These are phyloP conservation scores for Galago senegalensis DNA, from an alignment of 2,797 vertebrate genomes.

Conservation along the genomic window DNA sequence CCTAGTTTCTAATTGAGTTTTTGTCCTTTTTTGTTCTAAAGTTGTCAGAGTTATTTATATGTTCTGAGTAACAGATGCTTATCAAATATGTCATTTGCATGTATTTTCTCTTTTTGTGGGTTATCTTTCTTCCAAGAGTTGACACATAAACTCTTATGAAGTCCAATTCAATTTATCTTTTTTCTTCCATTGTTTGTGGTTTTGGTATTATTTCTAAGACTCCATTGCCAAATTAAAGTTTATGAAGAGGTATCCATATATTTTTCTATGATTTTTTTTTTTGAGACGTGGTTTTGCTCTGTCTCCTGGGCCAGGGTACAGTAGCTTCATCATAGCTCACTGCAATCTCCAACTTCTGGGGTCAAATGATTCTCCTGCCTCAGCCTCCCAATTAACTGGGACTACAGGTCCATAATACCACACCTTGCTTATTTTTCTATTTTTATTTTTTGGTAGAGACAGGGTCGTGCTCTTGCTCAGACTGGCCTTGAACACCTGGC, in stretches of 20 bases:
- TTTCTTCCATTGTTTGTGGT: neutral
- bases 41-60: neutral
- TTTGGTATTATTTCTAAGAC: neutral
- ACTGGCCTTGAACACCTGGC: too few relatives aligned
- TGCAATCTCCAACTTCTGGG: too few relatives aligned
- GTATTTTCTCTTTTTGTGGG: neutral
- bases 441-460: too few relatives aligned
- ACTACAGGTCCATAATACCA: too few relatives aligned
- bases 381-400: too few relatives aligned
- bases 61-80: neutral
- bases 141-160: too few relatives aligned
- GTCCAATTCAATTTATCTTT: neutral
- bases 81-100: neutral
- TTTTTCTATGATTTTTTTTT: neutral
- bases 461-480: too few relatives aligned
- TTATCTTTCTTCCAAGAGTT: neutral
- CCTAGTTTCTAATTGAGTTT: neutral
- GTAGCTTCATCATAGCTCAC: too few relatives aligned
- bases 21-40: neutral
- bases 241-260: neutral
- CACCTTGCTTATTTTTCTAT: too few relatives aligned
- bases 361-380: too few relatives aligned
- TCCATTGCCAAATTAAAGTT: neutral
- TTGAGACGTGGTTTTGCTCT: too few relatives aligned
- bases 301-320: too few relatives aligned